Base-by-base conservation (phyloP, 2,797 vertebrate genomes). In the Arremon brunneinucha region DNA sequence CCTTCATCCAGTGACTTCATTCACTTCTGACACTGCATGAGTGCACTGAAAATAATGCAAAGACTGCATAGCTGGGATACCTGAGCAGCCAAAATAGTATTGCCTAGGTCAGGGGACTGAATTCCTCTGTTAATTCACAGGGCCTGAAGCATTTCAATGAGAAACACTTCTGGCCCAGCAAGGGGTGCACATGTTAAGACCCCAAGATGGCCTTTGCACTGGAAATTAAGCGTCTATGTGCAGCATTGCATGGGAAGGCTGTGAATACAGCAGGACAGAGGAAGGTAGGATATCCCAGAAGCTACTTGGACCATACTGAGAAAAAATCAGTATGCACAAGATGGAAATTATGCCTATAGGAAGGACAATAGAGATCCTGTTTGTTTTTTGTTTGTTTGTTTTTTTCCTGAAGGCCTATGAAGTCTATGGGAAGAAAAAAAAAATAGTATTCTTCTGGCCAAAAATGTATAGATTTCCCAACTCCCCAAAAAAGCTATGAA, bases 11-110 rank as follows among this genome's bases (percentile, higher is more conserved):
- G 80, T 81, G 70, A 88, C 67, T 83, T 86, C 22, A 16, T 82
- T 78, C 52, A 78, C 82, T 82, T 88, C 76, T 93, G 85, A 93
- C 32, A 6, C 56, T 83, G 82, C 44, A n/a, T 93, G 92, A 94
- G 26, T 43, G 44, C 32, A 14, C 74, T 19, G 53, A 56, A 96
- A 92, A 79, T 89, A 67, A 87, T 50, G 77, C 80, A 67, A 79
- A 89, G 41, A 9, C 56, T 50, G 67, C 86, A 91, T 92, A 41
- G 50, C 24, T 82, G 47, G 65, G 52, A 95, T 68, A 93, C n/a
- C 35, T 63, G 24, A 90, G 55, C 67, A 89, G 67, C 56, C 70
- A 17, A 53, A 94, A 84, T 22, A 63, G 15, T 16, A 53, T 32
- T 72, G 62, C 46, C 43, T 43, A 35, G 30, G 52, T 62, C 14